Evolutionary conservation across 1,140 invertebrate species (phyloP).

Genomic region (Zophobas atratus): DNA sequence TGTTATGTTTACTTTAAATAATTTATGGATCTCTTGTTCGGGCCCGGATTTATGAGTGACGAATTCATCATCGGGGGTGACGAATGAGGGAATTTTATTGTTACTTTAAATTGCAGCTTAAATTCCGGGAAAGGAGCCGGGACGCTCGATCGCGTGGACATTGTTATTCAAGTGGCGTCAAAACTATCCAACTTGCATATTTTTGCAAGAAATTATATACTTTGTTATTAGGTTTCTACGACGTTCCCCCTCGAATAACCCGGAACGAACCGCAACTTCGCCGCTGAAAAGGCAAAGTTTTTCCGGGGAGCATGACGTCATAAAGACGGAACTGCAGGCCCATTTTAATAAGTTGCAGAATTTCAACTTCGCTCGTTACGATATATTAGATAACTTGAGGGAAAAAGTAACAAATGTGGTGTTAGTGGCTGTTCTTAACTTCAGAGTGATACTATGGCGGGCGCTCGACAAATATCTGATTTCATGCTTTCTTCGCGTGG

Average conservation of each 20-base stretch:
- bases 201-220: conserved; percentile 24
- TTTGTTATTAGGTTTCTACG: conserved; percentile 22
- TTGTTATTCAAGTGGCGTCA: conserved; percentile 14
- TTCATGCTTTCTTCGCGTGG: background rate
- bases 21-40: conserved; percentile 1
- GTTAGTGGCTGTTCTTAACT: no score
- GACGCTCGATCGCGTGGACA: background rate
- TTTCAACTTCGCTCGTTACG: background rate
- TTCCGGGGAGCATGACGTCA: background rate
- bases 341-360: background rate
- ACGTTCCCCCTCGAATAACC: background rate
- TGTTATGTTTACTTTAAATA: conserved; percentile 13
- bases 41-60: conserved; percentile 6
- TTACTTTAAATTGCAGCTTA: background rate
- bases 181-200: conserved; percentile 31
- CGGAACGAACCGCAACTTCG: background rate
- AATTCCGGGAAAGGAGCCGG: background rate
- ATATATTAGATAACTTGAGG: no score
- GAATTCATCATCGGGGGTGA: conserved; percentile 9
- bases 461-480: background rate
- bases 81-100: background rate
- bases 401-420: no score
- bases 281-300: background rate
- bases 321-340: background rate
- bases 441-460: no score